Evolutionary conservation across 2,797 vertebrate genomes (phyloP), one percentile per base, ranked within the genome.

Genomic region (Halcyon badia): DNA sequence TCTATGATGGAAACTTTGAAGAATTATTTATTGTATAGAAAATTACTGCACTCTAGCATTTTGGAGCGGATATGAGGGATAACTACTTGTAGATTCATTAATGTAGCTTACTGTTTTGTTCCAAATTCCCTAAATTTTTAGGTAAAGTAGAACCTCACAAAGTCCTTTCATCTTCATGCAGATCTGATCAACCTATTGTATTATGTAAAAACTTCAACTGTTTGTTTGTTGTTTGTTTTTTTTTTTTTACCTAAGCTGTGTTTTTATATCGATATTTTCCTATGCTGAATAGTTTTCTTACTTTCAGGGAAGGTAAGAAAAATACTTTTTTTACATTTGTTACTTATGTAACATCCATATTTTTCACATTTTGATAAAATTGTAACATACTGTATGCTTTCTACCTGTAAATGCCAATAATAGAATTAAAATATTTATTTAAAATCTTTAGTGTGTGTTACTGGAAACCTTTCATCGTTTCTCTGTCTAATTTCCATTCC

Each of bases 391-490:
- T 99, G 99, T 99, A 99, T 99, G 99, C 99, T 99, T 99, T 99
- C 98, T 99, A 99, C 98, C 98, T 99, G 99, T 99, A 99, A 99
- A 99, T 99, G 99, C 98, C 99, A 99, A 99, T 99, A 99, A 99
- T 99, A 99, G 99, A 99, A 99, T 99, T 99, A 99, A 99, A 99
- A 98, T 99, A 99, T 99, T 99, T 99, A 99, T 99, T 99, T 99
- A 99, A 99, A 98, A 98, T 97, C 92, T 92, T 95, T 87, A 82
- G 88, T 86, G 44, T 87, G 64, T 83, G 71, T 93, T 89, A 71
- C 28, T 95, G 79, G 41, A 82, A 91, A 87, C 49, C 33, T 64
- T 83, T 77, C 75, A 4, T 64, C 11, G 82, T 60, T 82, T 57
- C 25, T 56, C 10, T 37, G 35, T 70, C 42, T 83, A 4, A 5